A percentile compares a stretch with the other conserved stretches of the same genome.
Conservation (phyloP, 2,888 invertebrate species). For the Hecatera dysodea region DNA sequence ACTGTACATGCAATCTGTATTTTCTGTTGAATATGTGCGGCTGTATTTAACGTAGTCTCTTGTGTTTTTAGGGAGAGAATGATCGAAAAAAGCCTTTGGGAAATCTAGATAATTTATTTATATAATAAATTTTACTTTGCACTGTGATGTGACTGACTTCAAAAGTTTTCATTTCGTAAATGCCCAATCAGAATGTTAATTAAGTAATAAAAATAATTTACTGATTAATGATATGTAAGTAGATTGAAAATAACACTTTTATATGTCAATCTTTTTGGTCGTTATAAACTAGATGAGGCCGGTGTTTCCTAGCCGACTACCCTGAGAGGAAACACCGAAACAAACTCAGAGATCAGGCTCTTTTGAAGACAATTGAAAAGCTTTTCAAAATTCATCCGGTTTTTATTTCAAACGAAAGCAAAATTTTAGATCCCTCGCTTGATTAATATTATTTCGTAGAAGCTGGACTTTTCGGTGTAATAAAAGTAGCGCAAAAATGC, state of each 20-base stretch:
- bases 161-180: background rate
- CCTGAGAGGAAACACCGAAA: too few species aligned
- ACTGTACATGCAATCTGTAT: background rate
- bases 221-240: too few species aligned
- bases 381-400: background rate
- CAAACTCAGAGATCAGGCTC: too few species aligned
- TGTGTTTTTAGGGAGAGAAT: background rate
- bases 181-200: too few species aligned
- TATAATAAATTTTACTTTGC: background rate
- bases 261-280: too few species aligned
- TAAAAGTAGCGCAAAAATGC: constrained; percentile 56
- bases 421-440: background rate
- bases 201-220: too few species aligned
- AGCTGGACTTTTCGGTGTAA: constrained; percentile 38
- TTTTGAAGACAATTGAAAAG: too few species aligned
- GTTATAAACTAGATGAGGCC: too few species aligned
- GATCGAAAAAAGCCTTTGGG: background rate
- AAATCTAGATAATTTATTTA: background rate
- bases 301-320: too few species aligned
- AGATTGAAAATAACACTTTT: too few species aligned
- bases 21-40: constrained; percentile 7
- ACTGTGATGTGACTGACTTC: background rate
- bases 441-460: constrained; percentile 23
- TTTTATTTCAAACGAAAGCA: constrained; percentile 1
- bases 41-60: constrained; percentile 2